Conservation (phyloP, 53 echinoderm and acorn worm species). For the Henricia sp. region DNA sequence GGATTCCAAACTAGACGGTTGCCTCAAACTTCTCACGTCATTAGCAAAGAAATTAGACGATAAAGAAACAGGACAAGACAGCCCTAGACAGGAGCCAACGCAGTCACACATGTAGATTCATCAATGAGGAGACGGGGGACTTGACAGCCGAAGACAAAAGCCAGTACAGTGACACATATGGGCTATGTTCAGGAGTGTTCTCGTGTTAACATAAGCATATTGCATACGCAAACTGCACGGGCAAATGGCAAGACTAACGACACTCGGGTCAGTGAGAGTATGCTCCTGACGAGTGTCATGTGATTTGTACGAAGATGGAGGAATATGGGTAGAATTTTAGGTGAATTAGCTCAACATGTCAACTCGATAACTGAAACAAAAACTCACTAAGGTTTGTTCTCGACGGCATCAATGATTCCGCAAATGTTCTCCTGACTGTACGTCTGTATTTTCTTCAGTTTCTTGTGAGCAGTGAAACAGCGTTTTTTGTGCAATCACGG, state of each 20-base stretch:
- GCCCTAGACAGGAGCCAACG: not conserved
- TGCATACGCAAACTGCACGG: not conserved
- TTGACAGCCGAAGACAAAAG: not conserved
- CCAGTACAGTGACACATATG: not conserved
- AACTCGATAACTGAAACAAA: too few species aligned
- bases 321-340: too few species aligned
- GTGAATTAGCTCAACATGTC: too few species aligned
- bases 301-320: too few species aligned
- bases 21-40: slow-evolving; percentile 70
- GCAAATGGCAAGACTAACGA: not conserved
- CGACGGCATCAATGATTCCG: too few species aligned
- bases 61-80: slow-evolving; percentile 2
- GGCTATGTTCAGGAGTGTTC: not conserved
- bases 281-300: too few species aligned
- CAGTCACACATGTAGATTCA: slow-evolving; percentile 44
- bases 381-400: too few species aligned
- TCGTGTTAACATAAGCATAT: not conserved
- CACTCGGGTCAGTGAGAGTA: not conserved
- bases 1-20: slow-evolving; percentile 90
- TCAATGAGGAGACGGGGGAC: not conserved
- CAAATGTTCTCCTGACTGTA: too few species aligned
- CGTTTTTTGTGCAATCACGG: too few species aligned
- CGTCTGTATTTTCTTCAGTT: too few species aligned
- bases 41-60: slow-evolving; percentile 35
- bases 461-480: too few species aligned